Evolutionary conservation across 2,113 vertebrate species (phyloP).

Genomic region (Danionella cerebrum): DNA sequence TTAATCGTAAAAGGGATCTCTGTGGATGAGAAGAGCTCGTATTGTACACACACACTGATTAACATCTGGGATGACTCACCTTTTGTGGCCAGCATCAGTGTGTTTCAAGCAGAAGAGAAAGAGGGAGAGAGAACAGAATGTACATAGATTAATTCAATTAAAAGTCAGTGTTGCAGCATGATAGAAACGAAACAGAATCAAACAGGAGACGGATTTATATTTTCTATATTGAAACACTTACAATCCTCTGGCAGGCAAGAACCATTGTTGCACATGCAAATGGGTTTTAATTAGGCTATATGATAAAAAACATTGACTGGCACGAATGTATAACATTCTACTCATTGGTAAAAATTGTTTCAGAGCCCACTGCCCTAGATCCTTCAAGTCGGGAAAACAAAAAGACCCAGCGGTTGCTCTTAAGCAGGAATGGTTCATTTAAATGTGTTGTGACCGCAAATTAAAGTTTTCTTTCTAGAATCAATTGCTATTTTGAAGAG

Average conservation of each 20-base stretch:
- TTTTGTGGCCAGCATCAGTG: not conserved
- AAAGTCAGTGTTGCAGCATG: not conserved
- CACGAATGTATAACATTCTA: conserved; percentile 1
- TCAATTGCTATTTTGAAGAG: conserved; percentile 1
- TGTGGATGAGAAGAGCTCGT: not conserved
- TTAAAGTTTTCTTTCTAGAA: too few relatives aligned
- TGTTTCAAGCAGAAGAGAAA: not conserved
- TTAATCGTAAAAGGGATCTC: not conserved
- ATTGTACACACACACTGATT: not conserved
- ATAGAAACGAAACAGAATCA: not conserved
- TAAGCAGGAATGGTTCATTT: not conserved
- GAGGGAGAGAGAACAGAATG: not conserved
- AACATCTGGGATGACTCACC: not conserved
- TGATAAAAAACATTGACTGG: not conserved
- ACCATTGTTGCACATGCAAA: not conserved
- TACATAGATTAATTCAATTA: not conserved
- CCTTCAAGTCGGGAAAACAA: not conserved
- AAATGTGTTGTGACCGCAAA: not conserved
- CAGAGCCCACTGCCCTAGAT: not conserved
- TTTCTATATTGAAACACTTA: not conserved
- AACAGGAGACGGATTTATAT: not conserved
- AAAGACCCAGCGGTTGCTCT: not conserved
- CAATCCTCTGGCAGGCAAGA: not conserved
- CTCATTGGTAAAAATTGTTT: not conserved
- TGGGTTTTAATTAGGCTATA: conserved; percentile 1